These are phyloP conservation scores for Hofmannophila pseudospretella DNA, from an alignment of 2,888 invertebrate species.

Conservation along the genomic window DNA sequence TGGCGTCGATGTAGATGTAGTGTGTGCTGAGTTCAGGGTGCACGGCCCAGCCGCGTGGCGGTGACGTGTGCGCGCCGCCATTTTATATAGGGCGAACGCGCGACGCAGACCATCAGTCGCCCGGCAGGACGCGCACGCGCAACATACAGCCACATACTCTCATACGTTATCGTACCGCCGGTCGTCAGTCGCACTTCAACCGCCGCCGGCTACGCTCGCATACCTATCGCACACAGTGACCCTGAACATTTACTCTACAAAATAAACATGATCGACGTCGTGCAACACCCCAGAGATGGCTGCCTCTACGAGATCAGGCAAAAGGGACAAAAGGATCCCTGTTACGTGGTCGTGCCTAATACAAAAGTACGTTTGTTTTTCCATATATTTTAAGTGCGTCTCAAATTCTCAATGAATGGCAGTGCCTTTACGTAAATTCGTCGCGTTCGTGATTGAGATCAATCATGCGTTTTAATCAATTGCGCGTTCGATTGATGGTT, in stretches of 20 bases:
- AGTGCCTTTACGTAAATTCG: conserved; percentile 12
- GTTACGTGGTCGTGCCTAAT: conserved; percentile 84
- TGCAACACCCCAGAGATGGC: conserved; percentile 68
- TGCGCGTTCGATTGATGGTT: conserved; percentile 3
- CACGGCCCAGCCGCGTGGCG: conserved; percentile 67
- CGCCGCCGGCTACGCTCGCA: conserved; percentile 38
- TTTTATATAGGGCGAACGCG: conserved; percentile 72
- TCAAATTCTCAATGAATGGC: conserved; percentile 1
- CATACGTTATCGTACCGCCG: too few species aligned
- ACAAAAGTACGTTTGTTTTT: conserved; percentile 76
- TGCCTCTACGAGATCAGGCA: conserved; percentile 83
- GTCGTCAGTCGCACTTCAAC: conserved; percentile 40
- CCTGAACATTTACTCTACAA: conserved; percentile 35
- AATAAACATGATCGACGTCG: conserved; percentile 62
- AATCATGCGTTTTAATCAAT: conserved; percentile 15
- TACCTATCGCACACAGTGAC: conserved; percentile 32
- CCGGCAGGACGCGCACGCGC: conserved; percentile 54
- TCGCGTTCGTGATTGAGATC: conserved; percentile 10
- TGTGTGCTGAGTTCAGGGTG: conserved; percentile 59
- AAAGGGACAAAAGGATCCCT: conserved; percentile 80
- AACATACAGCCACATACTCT: conserved; percentile 20
- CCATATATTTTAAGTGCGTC: conserved; percentile 11
- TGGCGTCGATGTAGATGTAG: conserved; percentile 52
- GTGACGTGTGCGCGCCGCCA: conserved; percentile 67
- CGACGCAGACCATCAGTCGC: conserved; percentile 81